Evolutionary conservation across 2,113 vertebrate species (phyloP).

Genomic region (Pterocles gutturalis): DNA sequence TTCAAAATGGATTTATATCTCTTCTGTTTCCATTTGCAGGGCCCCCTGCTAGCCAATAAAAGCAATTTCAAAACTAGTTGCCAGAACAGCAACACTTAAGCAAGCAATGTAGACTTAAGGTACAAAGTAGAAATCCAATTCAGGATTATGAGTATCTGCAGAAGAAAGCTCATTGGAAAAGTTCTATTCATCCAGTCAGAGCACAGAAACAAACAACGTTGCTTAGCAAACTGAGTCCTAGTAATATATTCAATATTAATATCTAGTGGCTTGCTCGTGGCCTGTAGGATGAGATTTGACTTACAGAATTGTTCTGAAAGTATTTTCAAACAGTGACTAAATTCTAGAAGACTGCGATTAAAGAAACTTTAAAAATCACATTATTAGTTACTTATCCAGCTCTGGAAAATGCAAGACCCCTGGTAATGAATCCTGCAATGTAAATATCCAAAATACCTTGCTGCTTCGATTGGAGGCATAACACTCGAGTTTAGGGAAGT

Average conservation of each 20-base stretch:
- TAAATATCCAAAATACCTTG: background rate
- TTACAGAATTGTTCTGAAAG: background rate
- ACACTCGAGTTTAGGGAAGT: background rate
- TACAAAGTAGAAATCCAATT: background rate
- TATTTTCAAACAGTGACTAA: background rate
- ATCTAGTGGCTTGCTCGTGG: background rate
- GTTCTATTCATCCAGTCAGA: background rate
- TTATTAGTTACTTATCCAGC: background rate
- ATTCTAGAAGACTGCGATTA: background rate
- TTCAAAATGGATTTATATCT: background rate
- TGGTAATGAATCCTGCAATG: background rate
- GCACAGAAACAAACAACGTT: background rate
- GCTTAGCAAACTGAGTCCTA: background rate
- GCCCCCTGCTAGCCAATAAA: background rate
- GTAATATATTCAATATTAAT: background rate
- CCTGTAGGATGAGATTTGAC: background rate
- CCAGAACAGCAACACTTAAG: background rate
- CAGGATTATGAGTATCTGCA: background rate
- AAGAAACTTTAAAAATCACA: background rate
- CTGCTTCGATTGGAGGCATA: background rate
- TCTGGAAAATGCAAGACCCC: background rate
- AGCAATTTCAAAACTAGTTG: background rate
- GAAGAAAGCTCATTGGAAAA: background rate
- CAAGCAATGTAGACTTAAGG: background rate
- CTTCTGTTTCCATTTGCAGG: background rate